These are phyloP conservation scores for Pharmacophagus antenor DNA, from an alignment of 2,888 invertebrate genomes.

Conservation along the genomic window DNA sequence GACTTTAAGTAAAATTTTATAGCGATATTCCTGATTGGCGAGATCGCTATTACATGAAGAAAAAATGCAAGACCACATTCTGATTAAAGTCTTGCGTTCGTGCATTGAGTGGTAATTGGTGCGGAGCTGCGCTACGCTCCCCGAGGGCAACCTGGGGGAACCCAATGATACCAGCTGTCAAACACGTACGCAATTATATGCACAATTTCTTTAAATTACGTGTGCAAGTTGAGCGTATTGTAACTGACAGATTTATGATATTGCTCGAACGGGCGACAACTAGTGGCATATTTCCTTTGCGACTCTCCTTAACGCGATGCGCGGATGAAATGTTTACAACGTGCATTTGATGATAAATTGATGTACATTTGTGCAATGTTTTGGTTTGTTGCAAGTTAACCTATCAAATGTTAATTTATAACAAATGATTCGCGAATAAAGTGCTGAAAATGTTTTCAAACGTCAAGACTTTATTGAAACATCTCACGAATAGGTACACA, in stretches of 20 bases:
- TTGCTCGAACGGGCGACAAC: slow-evolving; percentile 18
- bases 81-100: slow-evolving; percentile 20
- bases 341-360: neutral
- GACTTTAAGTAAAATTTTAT: slow-evolving; percentile 8
- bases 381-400: too few species aligned
- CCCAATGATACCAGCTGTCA: slow-evolving; percentile 30
- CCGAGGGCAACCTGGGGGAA: slow-evolving; percentile 17
- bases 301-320: slow-evolving; percentile 11
- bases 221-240: slow-evolving; percentile 26
- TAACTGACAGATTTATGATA: slow-evolving; percentile 32
- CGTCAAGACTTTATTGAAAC: slow-evolving; percentile 5
- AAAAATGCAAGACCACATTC: slow-evolving; percentile 24
- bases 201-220: slow-evolving; percentile 30
- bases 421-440: neutral
- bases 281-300: slow-evolving; percentile 20
- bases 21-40: slow-evolving; percentile 22
- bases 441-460: neutral
- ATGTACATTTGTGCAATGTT: too few species aligned
- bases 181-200: slow-evolving; percentile 31
- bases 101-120: slow-evolving; percentile 23
- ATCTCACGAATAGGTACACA: neutral
- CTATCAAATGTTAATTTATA: too few species aligned
- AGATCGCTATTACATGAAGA: slow-evolving; percentile 27
- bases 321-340: neutral
- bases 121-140: slow-evolving; percentile 4